Evolutionary conservation across 2,113 vertebrate species (phyloP).

Genomic region (Ailurus styani): DNA sequence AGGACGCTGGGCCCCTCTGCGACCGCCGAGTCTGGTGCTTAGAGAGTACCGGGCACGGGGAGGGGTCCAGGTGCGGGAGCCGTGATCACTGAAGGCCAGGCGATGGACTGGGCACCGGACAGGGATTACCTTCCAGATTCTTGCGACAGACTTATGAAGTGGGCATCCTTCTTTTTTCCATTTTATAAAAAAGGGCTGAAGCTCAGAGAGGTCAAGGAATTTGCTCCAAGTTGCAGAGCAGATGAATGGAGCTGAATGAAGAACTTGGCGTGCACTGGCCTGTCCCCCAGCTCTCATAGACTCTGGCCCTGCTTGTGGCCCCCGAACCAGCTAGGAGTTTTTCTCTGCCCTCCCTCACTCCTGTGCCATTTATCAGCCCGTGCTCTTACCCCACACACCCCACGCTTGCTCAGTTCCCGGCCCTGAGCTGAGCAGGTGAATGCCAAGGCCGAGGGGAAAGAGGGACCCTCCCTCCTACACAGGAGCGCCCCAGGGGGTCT

Average conservation of each 20-base stretch:
- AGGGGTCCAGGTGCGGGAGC: background rate
- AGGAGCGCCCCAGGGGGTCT: background rate
- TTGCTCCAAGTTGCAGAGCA: background rate
- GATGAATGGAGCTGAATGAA: accelerated
- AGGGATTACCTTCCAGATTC: no score
- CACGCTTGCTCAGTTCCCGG: accelerated
- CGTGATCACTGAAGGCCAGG: accelerated
- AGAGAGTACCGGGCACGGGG: background rate
- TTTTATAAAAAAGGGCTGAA: background rate
- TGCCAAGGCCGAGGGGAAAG: background rate
- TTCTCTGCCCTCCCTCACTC: background rate
- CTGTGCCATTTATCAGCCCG: background rate
- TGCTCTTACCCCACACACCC: accelerated
- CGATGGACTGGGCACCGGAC: accelerated
- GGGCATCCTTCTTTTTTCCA: background rate
- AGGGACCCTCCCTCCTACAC: accelerated
- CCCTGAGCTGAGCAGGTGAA: background rate
- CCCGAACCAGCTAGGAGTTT: accelerated
- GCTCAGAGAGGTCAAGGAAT: background rate
- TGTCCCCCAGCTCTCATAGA: accelerated
- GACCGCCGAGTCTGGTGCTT: accelerated
- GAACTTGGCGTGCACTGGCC: background rate
- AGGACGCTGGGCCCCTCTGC: background rate
- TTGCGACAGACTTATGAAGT: accelerated
- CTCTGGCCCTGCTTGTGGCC: no score